These are phyloP conservation scores for Brachyrhaphis roseni DNA, from an alignment of 2,797 vertebrate species.

Conservation along the genomic window DNA sequence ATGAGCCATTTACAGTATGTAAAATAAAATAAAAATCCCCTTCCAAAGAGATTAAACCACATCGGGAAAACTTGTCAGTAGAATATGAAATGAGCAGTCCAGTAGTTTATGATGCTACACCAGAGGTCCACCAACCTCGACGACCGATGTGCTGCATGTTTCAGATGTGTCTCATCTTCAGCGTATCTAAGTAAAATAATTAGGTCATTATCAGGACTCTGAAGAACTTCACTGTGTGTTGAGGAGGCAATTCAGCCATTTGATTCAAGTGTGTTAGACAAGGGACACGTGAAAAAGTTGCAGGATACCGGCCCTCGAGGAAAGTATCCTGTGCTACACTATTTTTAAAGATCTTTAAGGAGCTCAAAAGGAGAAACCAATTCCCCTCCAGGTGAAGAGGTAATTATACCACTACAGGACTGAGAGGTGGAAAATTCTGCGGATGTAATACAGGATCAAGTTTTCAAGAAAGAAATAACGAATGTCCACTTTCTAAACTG, in stretches of 20 bases:
- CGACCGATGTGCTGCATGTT: not conserved
- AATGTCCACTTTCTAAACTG: not conserved
- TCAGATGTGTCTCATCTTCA: not conserved
- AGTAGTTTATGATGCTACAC: not conserved
- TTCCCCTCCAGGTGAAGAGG: not conserved
- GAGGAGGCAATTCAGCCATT: not conserved
- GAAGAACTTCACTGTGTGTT: not conserved
- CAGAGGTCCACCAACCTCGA: not conserved
- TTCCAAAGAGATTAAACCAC: not conserved
- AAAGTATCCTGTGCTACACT: not conserved
- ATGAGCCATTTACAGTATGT: constrained; percentile 16
- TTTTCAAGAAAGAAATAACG: not conserved
- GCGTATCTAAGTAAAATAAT: not conserved
- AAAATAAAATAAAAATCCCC: not conserved
- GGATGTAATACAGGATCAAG: not conserved
- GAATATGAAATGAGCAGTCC: not conserved
- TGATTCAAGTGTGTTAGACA: not conserved
- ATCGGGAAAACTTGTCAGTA: not conserved
- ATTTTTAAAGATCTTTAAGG: constrained; percentile 1
- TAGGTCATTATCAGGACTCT: not conserved
- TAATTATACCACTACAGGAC: not conserved
- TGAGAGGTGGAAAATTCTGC: not conserved
- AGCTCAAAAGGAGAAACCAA: not conserved
- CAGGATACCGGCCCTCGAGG: not conserved
- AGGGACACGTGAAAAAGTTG: not conserved